A percentile compares a stretch with the other conserved stretches of the same genome.
phyloP scores from a whole-genome alignment of 1,140 invertebrate genomes.

The Drosophila paulistorum region DNA sequence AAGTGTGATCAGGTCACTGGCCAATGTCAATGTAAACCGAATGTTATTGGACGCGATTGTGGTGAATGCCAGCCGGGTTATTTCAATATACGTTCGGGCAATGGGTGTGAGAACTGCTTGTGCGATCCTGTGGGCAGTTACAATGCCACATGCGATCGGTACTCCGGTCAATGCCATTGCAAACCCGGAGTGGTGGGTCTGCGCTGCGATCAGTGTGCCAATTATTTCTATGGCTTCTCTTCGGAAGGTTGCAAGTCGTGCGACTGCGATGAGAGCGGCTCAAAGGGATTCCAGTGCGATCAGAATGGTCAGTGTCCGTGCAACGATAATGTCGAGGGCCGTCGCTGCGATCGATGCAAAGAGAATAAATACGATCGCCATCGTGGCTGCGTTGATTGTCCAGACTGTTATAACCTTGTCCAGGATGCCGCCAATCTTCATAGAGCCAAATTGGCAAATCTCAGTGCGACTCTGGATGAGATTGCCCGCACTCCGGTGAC shows the following conservation, averaged over 20 bases:
- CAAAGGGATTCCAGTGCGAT: slow-evolving; percentile 92
- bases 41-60: slow-evolving; percentile 94
- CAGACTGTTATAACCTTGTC: slow-evolving; percentile 96
- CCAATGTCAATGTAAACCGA: slow-evolving; percentile 94
- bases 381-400: slow-evolving; percentile 94
- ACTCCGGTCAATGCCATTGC: slow-evolving; percentile 94
- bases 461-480: slow-evolving; percentile 85
- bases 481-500: slow-evolving; percentile 91
- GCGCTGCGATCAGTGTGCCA: slow-evolving; percentile 92
- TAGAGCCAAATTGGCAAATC: slow-evolving; percentile 88
- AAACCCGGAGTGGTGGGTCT: slow-evolving; percentile 92
- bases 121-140: slow-evolving; percentile 94
- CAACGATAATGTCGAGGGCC: slow-evolving; percentile 94
- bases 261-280: slow-evolving; percentile 95
- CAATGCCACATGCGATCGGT: slow-evolving; percentile 91
- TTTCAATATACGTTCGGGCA: slow-evolving; percentile 91
- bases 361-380: slow-evolving; percentile 95
- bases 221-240: slow-evolving; percentile 95
- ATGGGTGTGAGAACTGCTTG: slow-evolving; percentile 93
- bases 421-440: slow-evolving; percentile 94
- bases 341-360: slow-evolving; percentile 95
- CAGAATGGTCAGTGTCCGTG: slow-evolving; percentile 94
- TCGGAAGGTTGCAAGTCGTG: slow-evolving; percentile 92
- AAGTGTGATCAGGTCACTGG: slow-evolving; percentile 92
- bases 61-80: slow-evolving; percentile 92